These are phyloP conservation scores for Hippolais icterina DNA, from an alignment of 2,113 vertebrate genomes.

Conservation along the genomic window DNA sequence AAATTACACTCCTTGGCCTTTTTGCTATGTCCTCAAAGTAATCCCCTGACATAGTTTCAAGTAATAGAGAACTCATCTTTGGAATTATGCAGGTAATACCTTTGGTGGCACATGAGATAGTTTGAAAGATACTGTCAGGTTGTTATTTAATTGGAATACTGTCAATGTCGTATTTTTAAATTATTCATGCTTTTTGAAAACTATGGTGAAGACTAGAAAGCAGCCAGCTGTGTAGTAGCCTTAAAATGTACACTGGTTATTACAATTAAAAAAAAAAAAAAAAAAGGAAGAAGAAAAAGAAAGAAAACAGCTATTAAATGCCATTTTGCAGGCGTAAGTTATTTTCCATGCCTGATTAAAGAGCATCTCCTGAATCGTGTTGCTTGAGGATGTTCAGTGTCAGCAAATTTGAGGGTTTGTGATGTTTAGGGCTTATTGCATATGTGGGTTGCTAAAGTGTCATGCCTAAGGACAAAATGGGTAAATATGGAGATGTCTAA, in stretches of 20 bases:
- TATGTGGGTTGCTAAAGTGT: background rate
- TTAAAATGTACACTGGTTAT: background rate
- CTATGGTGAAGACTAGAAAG: background rate
- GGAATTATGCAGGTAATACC: background rate
- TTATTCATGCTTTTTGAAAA: background rate
- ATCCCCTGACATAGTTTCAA: background rate
- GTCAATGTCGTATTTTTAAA: background rate
- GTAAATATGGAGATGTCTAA: background rate
- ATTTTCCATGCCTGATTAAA: background rate
- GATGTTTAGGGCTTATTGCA: background rate
- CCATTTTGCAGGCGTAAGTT: background rate
- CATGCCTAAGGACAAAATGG: background rate
- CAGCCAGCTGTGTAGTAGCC: background rate
- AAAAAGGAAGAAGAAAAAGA: background rate
- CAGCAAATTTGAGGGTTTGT: background rate
- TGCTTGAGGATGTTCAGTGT: background rate
- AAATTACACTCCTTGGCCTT: background rate
- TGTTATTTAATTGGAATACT: background rate
- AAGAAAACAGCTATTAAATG: background rate
- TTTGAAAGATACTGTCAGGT: background rate
- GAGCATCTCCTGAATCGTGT: background rate
- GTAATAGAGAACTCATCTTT: background rate
- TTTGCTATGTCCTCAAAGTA: background rate
- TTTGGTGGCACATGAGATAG: background rate
- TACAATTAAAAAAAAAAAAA: background rate